Base-by-base conservation (phyloP, 2,797 vertebrate species). In the Eidolon dupreanum region DNA sequence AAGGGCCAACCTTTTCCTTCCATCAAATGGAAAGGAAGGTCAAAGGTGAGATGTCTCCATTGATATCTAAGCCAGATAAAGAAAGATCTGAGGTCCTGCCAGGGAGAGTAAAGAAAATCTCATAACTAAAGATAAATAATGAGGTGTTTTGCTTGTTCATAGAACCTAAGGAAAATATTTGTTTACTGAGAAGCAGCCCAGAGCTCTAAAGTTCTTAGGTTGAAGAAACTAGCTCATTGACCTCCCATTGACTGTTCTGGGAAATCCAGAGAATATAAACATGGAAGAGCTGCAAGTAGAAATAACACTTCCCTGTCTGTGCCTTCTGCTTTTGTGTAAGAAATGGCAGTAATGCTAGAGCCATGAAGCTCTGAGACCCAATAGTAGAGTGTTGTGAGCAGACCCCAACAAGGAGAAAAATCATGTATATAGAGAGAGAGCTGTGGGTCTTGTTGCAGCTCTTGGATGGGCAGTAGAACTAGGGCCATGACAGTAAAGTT, bases 51-150 rank as follows among this genome's bases (percentile, higher is more conserved):
- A 59, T 95, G 24, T 71, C 82, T 85, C 74, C 85, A 90, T 84
- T 77, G 57, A 16, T 78, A 68, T 28, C 78, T 89, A 96, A 93
- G 74, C 28, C 55, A 88, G 49, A 41, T 57, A 81, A 93, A 84
- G 75, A 82, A 89, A 90, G 63, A 95, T 92, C 41, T 31, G 65
- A 70, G 63, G 53, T 31, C 31, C n/a, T 85, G 49, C 68, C 13
- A 57, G n/a, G n/a, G n/a, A 93, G 43, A 93, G 78, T 55, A 95
- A 93, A 94, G 43, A 51, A 68, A 88, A 73, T 82, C 86, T 87
- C 43, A 2, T 43, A 86, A 59, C 38, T 74, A 92, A 71, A 85
- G 75, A 51, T 86, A 63, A 93, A 77, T 36, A 88, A 89, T 63
- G 66, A 94, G 70, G 46, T 79, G 68, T 57, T 88, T 88, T 84